These are phyloP conservation scores for Halocynthia aurantium DNA, from an alignment of 23 tunicate species.

Conservation along the genomic window DNA sequence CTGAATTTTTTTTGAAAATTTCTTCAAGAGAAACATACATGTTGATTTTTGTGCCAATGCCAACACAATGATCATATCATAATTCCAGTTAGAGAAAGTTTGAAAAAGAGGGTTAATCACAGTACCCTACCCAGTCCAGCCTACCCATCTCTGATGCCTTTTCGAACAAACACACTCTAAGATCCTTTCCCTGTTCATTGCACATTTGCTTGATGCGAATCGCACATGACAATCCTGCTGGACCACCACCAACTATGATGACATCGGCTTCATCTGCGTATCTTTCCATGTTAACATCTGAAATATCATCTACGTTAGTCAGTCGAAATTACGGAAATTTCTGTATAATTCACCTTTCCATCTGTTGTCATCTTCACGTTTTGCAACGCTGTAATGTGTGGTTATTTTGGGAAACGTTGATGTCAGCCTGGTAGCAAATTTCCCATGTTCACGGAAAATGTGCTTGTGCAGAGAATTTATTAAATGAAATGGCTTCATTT, in stretches of 20 bases:
- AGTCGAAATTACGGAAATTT: neutral
- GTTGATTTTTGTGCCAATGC: too few relatives aligned
- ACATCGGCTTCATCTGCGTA: conserved; percentile 97
- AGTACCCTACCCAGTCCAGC: neutral
- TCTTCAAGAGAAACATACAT: too few relatives aligned
- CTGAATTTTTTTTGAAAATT: too few relatives aligned
- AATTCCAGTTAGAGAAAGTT: too few relatives aligned
- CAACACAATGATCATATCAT: too few relatives aligned
- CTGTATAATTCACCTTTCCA: conserved; percentile 55
- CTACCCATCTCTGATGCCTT: conserved; percentile 80
- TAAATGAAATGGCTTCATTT: too few relatives aligned
- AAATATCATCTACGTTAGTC: neutral
- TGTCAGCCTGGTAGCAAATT: conserved; percentile 1
- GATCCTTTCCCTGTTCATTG: conserved; percentile 72
- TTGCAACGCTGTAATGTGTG: conserved; percentile 74
- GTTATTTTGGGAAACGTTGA: conserved; percentile 74
- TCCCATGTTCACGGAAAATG: too few relatives aligned
- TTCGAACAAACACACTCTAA: conserved; percentile 88
- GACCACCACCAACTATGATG: conserved; percentile 91
- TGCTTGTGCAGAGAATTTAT: too few relatives aligned
- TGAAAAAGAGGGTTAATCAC: too few relatives aligned
- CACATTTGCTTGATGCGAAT: conserved; percentile 79
- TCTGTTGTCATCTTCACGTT: conserved; percentile 66
- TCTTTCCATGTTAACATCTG: conserved; percentile 88
- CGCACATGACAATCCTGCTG: conserved; percentile 96